phyloP scores from a whole-genome alignment of 2,888 invertebrate species.

The Melanostoma scalare region DNA sequence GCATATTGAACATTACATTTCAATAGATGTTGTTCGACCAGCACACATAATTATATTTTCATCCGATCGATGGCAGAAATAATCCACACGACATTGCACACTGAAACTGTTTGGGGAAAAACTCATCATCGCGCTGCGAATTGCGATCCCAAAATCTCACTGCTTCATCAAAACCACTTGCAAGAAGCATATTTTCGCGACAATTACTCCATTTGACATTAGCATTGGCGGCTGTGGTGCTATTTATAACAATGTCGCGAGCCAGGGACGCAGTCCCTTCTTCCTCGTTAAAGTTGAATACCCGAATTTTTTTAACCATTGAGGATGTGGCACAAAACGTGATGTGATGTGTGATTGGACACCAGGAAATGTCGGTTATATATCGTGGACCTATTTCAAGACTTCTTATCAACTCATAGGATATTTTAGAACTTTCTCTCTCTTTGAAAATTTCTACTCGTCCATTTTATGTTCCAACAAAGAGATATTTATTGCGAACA shows the following conservation, averaged over 20 bases:
- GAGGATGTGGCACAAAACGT: constrained; percentile 77
- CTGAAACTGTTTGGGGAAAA: constrained; percentile 78
- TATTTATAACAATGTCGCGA: constrained; percentile 74
- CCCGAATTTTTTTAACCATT: constrained; percentile 75
- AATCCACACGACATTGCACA: constrained; percentile 80
- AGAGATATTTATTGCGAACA: too few relatives aligned
- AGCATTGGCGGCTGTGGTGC: constrained; percentile 74
- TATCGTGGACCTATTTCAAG: constrained; percentile 78
- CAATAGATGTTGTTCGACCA: constrained; percentile 79
- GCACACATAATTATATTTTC: constrained; percentile 80
- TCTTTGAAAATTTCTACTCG: too few relatives aligned
- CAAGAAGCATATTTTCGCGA: constrained; percentile 77
- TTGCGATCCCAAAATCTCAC: constrained; percentile 79
- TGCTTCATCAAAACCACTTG: constrained; percentile 79
- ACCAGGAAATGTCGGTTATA: constrained; percentile 79
- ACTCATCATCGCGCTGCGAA: constrained; percentile 74
- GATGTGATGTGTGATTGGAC: constrained; percentile 75
- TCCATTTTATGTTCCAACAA: too few relatives aligned
- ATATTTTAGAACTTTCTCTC: too few relatives aligned
- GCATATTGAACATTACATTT: constrained; percentile 77
- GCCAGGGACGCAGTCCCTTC: constrained; percentile 66
- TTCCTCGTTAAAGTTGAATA: constrained; percentile 75
- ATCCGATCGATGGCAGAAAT: constrained; percentile 78
- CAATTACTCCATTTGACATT: constrained; percentile 80
- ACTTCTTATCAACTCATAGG: constrained; percentile 73